Evolutionary conservation across 2,113 vertebrate genomes (phyloP).

Genomic region (Tupaia chinensis): DNA sequence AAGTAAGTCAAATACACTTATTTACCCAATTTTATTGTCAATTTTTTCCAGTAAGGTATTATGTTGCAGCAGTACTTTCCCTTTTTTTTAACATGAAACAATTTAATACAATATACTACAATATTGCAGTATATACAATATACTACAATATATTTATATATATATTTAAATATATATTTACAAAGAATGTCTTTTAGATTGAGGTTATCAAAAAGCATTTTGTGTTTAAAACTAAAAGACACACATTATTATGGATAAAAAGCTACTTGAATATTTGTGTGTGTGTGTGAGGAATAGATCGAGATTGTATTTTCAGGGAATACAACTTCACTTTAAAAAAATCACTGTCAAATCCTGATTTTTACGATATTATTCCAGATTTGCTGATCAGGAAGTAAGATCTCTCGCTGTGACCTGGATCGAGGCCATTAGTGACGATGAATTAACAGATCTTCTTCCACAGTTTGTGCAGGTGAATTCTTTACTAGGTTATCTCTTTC

Average conservation of each 20-base stretch:
- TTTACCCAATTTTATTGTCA: slow-evolving; percentile 49
- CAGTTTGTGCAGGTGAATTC: slow-evolving; percentile 96
- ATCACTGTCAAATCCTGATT: slow-evolving; percentile 3
- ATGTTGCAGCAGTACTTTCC: slow-evolving; percentile 26
- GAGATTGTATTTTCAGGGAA: slow-evolving; percentile 51
- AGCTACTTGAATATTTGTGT: slow-evolving; percentile 7
- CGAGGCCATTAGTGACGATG: slow-evolving; percentile 94
- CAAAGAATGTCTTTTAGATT: slow-evolving; percentile 11
- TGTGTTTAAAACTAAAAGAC: slow-evolving; percentile 34
- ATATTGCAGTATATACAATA: no score
- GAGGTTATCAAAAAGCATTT: slow-evolving; percentile 32
- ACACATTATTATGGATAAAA: slow-evolving; percentile 29
- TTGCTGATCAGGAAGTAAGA: slow-evolving; percentile 96
- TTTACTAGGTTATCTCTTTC: neutral
- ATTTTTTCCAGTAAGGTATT: slow-evolving; percentile 26
- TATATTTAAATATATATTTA: neutral
- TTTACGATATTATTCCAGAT: slow-evolving; percentile 87
- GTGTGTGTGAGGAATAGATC: neutral
- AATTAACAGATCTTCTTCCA: slow-evolving; percentile 95
- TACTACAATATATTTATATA: no score
- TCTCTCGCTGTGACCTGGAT: slow-evolving; percentile 95
- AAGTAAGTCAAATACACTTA: slow-evolving; percentile 86
- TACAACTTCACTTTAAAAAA: slow-evolving; percentile 10
- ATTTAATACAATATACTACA: neutral
- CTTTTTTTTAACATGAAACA: slow-evolving; percentile 55